Base-by-base conservation (phyloP, 2,113 vertebrate genomes). In the Caranx melampygus region DNA sequence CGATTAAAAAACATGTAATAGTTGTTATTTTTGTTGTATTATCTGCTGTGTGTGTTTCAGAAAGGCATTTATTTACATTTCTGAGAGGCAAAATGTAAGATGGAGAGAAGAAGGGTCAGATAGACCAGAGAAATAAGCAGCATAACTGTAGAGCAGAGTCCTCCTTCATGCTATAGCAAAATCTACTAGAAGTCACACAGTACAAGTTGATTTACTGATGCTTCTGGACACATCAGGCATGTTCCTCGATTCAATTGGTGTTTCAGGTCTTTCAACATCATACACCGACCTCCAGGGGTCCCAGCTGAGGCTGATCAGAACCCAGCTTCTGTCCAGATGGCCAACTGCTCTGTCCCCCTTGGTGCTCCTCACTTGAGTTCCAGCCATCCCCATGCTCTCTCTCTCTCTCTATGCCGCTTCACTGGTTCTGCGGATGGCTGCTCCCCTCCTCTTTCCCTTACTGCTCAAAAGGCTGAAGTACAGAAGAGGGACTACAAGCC, bases 311-410 rank as follows among this genome's bases (percentile, higher is more conserved):
- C 55, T 54, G 63, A 20, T 75, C 55, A 63, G 72, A 62, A 63
- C 67, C 14, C 71, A 75, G 79, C 76, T 79, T 75, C 76, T 63
- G 76, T 72, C 72, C 58, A 72, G 57, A 75, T 72, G 57, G 69
- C 62, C 62, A 67, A 80, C 54, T 69, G 73, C 66, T 75, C 77
- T 11, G 76, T 26, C 69, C 59, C 69, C 51, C 59, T 20, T 34
- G 72, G 68, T 80, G 64, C 59, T 75, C 33, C 45, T 72, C 68
- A 84, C 57, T 78, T 64, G 72, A 77, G 72, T 61, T 57, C 4
- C 26, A 63, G 79, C 65, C 58, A 61, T 78, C 61, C 47, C 63
- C 26, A 47, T 61, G 16, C 75, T 66, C 65, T 69, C 37, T 81
- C 75, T 66, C 65, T 69, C 37, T 81, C 37, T 81, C 73, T 86